A percentile compares a stretch with the other conserved stretches of the same genome.
These are phyloP conservation scores for Plectus sambesii DNA, from an alignment of 1,140 invertebrate genomes.

Conservation along the genomic window DNA sequence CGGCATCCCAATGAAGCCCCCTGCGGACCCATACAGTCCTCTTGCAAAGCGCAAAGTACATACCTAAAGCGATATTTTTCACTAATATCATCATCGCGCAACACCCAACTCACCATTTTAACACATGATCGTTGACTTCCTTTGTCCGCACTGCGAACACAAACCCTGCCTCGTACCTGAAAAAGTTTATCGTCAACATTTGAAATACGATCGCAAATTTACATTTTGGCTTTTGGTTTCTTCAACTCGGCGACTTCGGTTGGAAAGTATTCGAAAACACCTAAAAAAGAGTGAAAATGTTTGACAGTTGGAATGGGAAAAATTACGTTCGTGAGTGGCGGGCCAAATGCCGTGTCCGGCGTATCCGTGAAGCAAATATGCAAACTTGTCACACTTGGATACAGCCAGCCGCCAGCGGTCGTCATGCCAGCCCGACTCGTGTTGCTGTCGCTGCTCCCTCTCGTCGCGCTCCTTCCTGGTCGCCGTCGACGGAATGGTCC, in stretches of 20 bases:
- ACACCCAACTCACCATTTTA: conserved; percentile 17
- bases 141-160: conserved; percentile 12
- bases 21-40: conserved; percentile 16
- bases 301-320: background rate
- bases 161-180: conserved; percentile 19
- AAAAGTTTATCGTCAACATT: too few species aligned
- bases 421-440: conserved; percentile 11
- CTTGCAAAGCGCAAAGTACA: conserved; percentile 11
- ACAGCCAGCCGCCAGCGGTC: conserved; percentile 9
- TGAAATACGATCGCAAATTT: too few species aligned
- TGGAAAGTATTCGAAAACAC: conserved; percentile 16
- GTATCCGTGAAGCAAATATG: conserved; percentile 17
- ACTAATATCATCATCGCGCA: background rate
- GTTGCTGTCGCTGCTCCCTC: background rate
- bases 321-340: conserved; percentile 12
- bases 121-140: conserved; percentile 10
- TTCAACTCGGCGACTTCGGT: conserved; percentile 9
- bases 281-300: conserved; percentile 8
- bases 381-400: conserved; percentile 10
- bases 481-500: background rate
- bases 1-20: background rate
- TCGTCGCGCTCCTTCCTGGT: background rate
- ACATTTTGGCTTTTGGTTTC: conserved; percentile 15
- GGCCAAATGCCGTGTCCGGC: conserved; percentile 16
- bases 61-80: background rate